Percentiles rank a stretch among this genome's conserved stretches.
Conservation (phyloP, 2,113 vertebrate genomes). For the Bettongia penicillata region DNA sequence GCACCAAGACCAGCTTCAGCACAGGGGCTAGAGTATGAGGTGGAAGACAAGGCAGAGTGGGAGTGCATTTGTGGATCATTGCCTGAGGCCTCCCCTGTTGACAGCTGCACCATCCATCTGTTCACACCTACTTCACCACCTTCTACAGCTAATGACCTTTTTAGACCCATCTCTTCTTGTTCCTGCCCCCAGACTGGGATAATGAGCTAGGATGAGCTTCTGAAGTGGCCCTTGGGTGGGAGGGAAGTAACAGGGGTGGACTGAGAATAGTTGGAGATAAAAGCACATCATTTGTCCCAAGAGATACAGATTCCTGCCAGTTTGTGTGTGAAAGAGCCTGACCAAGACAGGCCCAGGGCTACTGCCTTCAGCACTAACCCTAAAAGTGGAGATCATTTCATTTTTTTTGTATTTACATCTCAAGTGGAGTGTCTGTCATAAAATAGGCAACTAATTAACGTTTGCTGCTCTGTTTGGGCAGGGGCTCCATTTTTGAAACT, state of each 20-base stretch:
- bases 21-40: not conserved
- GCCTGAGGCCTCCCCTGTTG: not conserved
- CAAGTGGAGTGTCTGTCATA: too few species aligned
- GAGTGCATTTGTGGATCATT: not conserved
- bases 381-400: not conserved
- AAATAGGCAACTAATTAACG: too few species aligned
- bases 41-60: not conserved
- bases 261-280: constrained; percentile 10
- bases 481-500: not conserved
- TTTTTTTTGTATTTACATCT: too few species aligned
- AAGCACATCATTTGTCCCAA: not conserved
- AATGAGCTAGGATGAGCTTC: not conserved
- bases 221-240: not conserved
- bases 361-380: not conserved
- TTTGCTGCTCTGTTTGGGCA: not conserved
- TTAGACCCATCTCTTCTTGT: constrained; percentile 1
- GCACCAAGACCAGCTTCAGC: not conserved
- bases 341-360: constrained; percentile 36
- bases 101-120: constrained; percentile 24
- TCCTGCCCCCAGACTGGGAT: not conserved
- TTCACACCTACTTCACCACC: constrained; percentile 47
- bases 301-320: constrained; percentile 15
- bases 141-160: constrained; percentile 36
- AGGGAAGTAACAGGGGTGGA: not conserved
- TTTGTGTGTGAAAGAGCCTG: not conserved